Percentiles rank a stretch among this genome's conserved stretches.
phyloP scores from a whole-genome alignment of 2,888 invertebrate genomes.

The Deilephila porcellus region DNA sequence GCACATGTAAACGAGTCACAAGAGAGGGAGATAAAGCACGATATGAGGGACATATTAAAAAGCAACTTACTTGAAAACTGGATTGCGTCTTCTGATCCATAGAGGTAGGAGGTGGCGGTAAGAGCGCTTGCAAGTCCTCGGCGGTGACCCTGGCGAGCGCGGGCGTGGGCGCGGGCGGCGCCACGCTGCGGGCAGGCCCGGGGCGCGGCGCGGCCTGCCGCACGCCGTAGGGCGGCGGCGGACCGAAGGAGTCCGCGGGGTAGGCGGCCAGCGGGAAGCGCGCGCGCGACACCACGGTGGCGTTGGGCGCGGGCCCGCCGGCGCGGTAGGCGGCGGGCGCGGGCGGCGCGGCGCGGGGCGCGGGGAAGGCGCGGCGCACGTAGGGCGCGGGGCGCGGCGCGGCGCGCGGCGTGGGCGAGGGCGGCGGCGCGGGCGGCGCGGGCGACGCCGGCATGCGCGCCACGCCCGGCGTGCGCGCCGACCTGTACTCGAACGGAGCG shows the following conservation, averaged over 20 bases:
- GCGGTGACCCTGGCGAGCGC: constrained; percentile 62
- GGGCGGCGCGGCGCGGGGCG: constrained; percentile 42
- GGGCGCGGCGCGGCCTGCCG: constrained; percentile 35
- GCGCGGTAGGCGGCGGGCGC: constrained; percentile 45
- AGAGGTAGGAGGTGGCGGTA: constrained; percentile 77
- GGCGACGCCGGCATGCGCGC: constrained; percentile 39
- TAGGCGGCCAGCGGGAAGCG: constrained; percentile 48
- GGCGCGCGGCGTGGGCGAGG: constrained; percentile 38
- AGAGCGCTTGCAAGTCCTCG: constrained; percentile 77
- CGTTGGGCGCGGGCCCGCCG: constrained; percentile 43
- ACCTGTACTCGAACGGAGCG: constrained; percentile 72
- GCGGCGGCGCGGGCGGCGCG: constrained; percentile 42
- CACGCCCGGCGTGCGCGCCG: constrained; percentile 51
- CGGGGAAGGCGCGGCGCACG: constrained; percentile 48
- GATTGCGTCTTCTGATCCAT: constrained; percentile 87
- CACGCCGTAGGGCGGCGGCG: constrained; percentile 44
- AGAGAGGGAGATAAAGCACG: background rate
- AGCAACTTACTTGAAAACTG: constrained; percentile 80
- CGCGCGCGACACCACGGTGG: constrained; percentile 40
- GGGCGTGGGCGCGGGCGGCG: constrained; percentile 50
- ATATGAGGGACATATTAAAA: background rate
- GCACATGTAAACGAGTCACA: background rate
- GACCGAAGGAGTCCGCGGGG: constrained; percentile 36
- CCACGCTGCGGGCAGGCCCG: constrained; percentile 33
- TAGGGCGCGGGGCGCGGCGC: constrained; percentile 42